phyloP scores from a whole-genome alignment of 2,888 invertebrate species.

The Amphipoea lucens region DNA sequence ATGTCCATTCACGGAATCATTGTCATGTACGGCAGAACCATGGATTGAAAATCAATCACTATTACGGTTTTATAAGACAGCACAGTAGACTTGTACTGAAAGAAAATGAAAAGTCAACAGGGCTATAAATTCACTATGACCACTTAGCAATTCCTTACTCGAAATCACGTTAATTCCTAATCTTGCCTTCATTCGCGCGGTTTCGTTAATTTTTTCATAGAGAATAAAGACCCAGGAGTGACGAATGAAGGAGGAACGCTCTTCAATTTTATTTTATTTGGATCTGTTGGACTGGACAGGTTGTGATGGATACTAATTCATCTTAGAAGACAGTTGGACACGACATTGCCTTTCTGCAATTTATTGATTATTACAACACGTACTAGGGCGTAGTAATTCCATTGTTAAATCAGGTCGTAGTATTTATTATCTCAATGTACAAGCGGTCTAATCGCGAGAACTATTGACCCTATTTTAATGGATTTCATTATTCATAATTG shows the following conservation, averaged over 20 bases:
- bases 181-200: too few species aligned
- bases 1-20: constrained; percentile 77
- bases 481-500: constrained; percentile 53
- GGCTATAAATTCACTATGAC: too few species aligned
- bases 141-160: too few species aligned
- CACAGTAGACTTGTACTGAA: constrained; percentile 2
- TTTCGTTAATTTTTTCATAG: too few species aligned
- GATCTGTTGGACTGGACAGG: constrained; percentile 13
- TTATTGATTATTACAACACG: constrained; percentile 35
- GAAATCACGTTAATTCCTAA: too few species aligned
- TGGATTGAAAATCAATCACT: constrained; percentile 38
- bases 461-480: constrained; percentile 61
- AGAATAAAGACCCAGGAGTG: background rate
- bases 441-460: constrained; percentile 59
- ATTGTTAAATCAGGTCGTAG: constrained; percentile 64
- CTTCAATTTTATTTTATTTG: background rate
- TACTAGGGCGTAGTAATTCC: constrained; percentile 52
- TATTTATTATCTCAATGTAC: constrained; percentile 60
- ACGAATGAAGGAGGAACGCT: background rate
- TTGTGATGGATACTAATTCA: background rate
- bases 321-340: background rate
- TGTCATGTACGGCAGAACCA: constrained; percentile 57
- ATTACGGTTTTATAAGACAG: constrained; percentile 25
- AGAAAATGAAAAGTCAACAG: constrained; percentile 2
- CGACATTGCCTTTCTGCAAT: constrained; percentile 22